These are phyloP conservation scores for Podiceps cristatus DNA, from an alignment of 2,113 vertebrate species.

Conservation along the genomic window DNA sequence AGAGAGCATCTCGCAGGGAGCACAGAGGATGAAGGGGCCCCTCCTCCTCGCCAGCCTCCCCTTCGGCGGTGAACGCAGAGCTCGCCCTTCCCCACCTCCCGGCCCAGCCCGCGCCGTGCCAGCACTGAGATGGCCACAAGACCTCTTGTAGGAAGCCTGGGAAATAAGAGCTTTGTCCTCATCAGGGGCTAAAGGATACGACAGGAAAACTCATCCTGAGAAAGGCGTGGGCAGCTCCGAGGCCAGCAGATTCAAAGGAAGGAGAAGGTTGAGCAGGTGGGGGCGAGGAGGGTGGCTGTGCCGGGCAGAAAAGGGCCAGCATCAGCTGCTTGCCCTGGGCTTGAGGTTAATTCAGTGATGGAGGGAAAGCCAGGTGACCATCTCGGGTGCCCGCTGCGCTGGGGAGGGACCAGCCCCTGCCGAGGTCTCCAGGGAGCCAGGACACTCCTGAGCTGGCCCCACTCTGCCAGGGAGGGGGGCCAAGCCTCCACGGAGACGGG, in stretches of 20 bases:
- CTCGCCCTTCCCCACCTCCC: not conserved
- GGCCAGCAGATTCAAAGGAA: not conserved
- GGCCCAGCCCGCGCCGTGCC: no score
- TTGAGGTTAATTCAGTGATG: accelerated
- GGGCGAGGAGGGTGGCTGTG: not conserved
- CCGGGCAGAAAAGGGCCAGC: not conserved
- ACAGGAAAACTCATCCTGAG: not conserved
- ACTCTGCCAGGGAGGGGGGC: not conserved
- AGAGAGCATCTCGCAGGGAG: not conserved
- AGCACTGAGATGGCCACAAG: accelerated
- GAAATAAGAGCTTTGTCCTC: not conserved
- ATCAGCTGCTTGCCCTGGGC: not conserved
- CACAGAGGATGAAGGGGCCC: not conserved
- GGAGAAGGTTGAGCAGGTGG: not conserved
- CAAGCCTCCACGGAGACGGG: accelerated
- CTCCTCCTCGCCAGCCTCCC: not conserved
- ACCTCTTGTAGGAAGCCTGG: accelerated
- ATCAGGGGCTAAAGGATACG: accelerated
- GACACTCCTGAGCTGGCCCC: accelerated
- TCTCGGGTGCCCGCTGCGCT: no score
- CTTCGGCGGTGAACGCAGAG: accelerated
- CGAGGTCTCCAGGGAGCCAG: not conserved
- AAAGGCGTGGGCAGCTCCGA: not conserved
- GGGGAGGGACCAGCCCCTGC: not conserved
- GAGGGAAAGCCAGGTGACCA: not conserved